These are phyloP conservation scores for Halictus quadricinctus DNA, from an alignment of 2,888 invertebrate genomes.

Conservation along the genomic window DNA sequence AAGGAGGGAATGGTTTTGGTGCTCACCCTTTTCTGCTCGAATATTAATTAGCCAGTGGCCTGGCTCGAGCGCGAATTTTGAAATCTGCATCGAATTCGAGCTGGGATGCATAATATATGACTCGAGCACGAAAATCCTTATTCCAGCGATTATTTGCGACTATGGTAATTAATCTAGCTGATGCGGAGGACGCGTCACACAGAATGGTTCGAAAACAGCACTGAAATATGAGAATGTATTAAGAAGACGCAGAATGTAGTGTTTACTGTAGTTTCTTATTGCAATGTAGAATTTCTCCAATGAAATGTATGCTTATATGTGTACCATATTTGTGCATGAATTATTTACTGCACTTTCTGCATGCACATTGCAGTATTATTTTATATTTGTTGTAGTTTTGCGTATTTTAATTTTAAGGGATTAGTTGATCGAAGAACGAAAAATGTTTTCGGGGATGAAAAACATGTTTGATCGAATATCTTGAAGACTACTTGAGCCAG, in stretches of 20 bases:
- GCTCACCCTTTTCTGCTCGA: not conserved
- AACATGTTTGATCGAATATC: too few species aligned
- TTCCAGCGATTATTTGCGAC: not conserved
- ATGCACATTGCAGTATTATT: too few species aligned
- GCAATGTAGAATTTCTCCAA: too few species aligned
- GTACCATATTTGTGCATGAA: too few species aligned
- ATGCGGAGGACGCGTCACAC: not conserved
- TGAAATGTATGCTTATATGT: too few species aligned
- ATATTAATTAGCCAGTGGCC: not conserved
- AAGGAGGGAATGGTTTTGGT: not conserved
- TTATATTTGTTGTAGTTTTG: too few species aligned
- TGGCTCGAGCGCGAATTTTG: not conserved
- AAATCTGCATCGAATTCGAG: not conserved
- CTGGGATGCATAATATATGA: not conserved
- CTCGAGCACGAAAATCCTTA: not conserved
- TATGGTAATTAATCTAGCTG: not conserved
- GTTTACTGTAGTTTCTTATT: too few species aligned
- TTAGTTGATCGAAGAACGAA: too few species aligned
- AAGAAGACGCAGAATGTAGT: not conserved
- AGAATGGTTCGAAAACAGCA: not conserved
- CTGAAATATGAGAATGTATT: not conserved
- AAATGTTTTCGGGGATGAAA: too few species aligned
- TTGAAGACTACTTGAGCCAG: too few species aligned
- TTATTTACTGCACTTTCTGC: too few species aligned
- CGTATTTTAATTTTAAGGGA: too few species aligned